These are phyloP conservation scores for Volucella zonaria DNA, from an alignment of 2,888 invertebrate species.

Conservation along the genomic window DNA sequence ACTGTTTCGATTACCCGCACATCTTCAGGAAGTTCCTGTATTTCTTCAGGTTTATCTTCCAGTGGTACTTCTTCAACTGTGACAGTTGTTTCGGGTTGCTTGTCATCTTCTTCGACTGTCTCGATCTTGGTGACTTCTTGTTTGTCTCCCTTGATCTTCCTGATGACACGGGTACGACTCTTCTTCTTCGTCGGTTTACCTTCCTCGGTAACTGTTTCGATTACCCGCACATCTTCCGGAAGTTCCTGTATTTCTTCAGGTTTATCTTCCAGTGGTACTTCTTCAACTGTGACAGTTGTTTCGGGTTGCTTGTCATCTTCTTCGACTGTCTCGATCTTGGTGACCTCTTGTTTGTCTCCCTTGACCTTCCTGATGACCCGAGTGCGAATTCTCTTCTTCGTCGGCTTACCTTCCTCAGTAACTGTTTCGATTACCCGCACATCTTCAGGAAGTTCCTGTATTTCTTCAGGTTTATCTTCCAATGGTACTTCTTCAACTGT, in stretches of 20 bases:
- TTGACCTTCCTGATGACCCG: conserved; percentile 45
- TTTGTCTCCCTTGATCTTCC: too few relatives aligned
- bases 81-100: conserved; percentile 3
- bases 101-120: conserved; percentile 12
- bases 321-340: conserved; percentile 54
- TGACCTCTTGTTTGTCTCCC: conserved; percentile 54
- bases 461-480: conserved; percentile 29
- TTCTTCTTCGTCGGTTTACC: too few relatives aligned
- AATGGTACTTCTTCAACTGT: conserved; percentile 38
- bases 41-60: conserved; percentile 20
- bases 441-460: conserved; percentile 39
- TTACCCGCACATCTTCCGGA: too few relatives aligned
- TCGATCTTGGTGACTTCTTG: too few relatives aligned
- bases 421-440: conserved; percentile 28
- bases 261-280: too few relatives aligned
- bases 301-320: conserved; percentile 39
- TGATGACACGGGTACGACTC: conserved; percentile 44
- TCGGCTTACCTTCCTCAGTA: conserved; percentile 40
- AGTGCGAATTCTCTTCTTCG: conserved; percentile 24
- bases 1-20: conserved; percentile 11
- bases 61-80: conserved; percentile 15
- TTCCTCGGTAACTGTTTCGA: too few relatives aligned
- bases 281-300: too few relatives aligned
- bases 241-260: too few relatives aligned
- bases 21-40: conserved; percentile 30